Evolutionary conservation across 2,888 invertebrate species (phyloP), one percentile per base, ranked within the genome.

Genomic region (Orthonychiurus folsomi): DNA sequence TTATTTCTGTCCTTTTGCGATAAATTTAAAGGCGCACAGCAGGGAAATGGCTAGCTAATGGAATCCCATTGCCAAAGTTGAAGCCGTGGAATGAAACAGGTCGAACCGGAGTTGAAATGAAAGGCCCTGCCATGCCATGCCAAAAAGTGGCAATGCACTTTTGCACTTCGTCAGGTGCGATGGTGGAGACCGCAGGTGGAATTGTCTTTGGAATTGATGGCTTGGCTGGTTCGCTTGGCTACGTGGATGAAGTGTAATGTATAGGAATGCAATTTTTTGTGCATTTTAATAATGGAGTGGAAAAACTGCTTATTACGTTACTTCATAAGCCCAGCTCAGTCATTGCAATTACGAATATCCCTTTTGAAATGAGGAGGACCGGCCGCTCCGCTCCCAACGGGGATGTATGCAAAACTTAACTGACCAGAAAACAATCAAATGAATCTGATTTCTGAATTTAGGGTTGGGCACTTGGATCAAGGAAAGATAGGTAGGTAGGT

Each of bases 131-230:
- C 15, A 9, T 37, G 37, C 37, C 5, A 37, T 37, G 37, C 37
- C 37, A 37, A 37, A 37, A 37, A 37, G 37, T 37, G 37, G 37
- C 37, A 37, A 37, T 37, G 37, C 37, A 37, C 37, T 37, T 37
- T 37, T 37, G 37, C 37, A 37, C 37, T 37, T 15, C 15, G 5
- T 37, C 37, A 9, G 37, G 5, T 37, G 37, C 37, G 37, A 37
- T 37, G 37, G 15, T 37, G 37, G 15, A 37, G 37, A 15, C n/a
- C 37, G 15, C 37, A 37, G 37, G 5, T 15, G 15, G 37, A 37
- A 37, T 37, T 37, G 37, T 37, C 37, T 37, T 37, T 37, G 5
- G 37, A 15, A 37, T 37, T 37, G 37, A 37, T 37, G 37, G 9
- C 15, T 5, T 37, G 37, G 5, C 5, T 37, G 37, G 9, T 37